Conservation (phyloP, 2,113 vertebrate genomes). For the Antennarius striatus region DNA sequence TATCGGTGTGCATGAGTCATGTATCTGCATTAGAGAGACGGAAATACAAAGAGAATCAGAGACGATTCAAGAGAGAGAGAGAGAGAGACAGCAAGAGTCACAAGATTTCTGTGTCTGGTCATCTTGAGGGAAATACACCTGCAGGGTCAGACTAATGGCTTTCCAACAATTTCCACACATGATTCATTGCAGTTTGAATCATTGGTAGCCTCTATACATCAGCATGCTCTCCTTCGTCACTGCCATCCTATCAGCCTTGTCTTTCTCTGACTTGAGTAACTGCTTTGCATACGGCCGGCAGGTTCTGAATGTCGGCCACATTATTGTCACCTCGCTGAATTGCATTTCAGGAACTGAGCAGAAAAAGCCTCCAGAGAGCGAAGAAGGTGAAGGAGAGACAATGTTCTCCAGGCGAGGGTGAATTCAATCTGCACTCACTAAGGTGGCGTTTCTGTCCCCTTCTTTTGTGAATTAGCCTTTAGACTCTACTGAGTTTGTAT, state of each 20-base stretch:
- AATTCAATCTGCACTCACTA: slow-evolving; percentile 43
- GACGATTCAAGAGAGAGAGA: neutral
- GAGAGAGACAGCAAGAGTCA: neutral
- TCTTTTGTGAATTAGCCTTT: slow-evolving; percentile 48
- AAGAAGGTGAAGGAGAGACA: slow-evolving; percentile 11
- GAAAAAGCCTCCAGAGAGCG: slow-evolving; percentile 25
- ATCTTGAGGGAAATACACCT: neutral
- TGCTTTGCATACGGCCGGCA: slow-evolving; percentile 69
- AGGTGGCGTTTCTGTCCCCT: slow-evolving; percentile 31
- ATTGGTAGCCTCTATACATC: slow-evolving; percentile 36
- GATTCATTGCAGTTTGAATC: slow-evolving; percentile 38
- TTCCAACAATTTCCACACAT: neutral
- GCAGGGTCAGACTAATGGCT: neutral
- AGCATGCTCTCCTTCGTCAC: slow-evolving; percentile 23
- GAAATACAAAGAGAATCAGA: slow-evolving; percentile 4
- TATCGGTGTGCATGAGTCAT: slow-evolving; percentile 64
- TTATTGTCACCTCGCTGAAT: slow-evolving; percentile 79
- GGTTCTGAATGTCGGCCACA: slow-evolving; percentile 67
- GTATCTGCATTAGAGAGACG: slow-evolving; percentile 12
- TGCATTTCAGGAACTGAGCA: slow-evolving; percentile 59
- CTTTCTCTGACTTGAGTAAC: slow-evolving; percentile 5
- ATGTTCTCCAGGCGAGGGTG: slow-evolving; percentile 29
- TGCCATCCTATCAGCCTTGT: slow-evolving; percentile 43
- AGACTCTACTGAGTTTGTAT: slow-evolving; percentile 31
- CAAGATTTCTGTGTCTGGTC: neutral